These are phyloP conservation scores for Tachycineta bicolor DNA, from an alignment of 2,113 vertebrate species.

Conservation along the genomic window DNA sequence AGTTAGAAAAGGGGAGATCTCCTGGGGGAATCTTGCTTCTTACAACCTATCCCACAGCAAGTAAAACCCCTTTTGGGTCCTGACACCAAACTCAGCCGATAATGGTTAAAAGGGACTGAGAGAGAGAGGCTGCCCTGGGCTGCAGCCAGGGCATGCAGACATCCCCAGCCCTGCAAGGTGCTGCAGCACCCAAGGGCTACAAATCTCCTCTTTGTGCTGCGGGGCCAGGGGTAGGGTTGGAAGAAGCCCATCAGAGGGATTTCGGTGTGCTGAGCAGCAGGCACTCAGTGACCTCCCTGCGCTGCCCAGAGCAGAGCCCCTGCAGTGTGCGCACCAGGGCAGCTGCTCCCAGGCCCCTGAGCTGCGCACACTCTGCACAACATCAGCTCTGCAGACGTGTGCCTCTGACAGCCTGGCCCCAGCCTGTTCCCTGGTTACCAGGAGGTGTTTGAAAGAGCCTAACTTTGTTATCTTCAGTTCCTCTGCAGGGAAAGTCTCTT, in stretches of 20 bases:
- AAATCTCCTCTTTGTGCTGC: neutral
- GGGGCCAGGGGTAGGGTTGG: rapidly evolving
- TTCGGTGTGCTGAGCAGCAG: neutral
- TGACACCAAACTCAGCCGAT: neutral
- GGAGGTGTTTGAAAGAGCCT: neutral
- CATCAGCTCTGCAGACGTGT: neutral
- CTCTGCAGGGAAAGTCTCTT: neutral
- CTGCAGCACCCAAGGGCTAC: neutral
- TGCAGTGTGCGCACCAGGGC: neutral
- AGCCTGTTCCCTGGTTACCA: neutral
- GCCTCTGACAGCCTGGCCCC: neutral
- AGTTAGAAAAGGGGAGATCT: neutral
- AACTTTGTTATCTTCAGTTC: neutral
- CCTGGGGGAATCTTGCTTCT: neutral
- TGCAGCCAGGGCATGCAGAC: neutral
- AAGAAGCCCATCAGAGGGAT: neutral
- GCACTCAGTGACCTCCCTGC: neutral
- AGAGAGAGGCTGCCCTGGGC: neutral
- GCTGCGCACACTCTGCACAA: neutral
- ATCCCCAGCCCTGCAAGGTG: neutral
- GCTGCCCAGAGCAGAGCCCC: neutral
- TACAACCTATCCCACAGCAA: neutral
- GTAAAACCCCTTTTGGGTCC: neutral
- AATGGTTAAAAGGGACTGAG: neutral
- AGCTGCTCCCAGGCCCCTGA: neutral